Conservation (phyloP, 2,113 vertebrate species). For the Trochalopteron elliotii region DNA sequence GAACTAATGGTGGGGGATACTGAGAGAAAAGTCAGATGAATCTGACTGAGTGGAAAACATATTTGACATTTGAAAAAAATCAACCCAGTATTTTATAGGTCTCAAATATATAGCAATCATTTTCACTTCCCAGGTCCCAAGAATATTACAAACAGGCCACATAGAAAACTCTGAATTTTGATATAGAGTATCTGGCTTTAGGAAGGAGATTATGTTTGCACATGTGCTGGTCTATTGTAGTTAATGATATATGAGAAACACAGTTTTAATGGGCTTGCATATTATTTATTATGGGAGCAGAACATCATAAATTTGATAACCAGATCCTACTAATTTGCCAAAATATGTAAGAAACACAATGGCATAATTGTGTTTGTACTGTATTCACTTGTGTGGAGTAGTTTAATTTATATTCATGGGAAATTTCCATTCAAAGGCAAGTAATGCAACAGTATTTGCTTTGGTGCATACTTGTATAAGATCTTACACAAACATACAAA, state of each 20-base stretch:
- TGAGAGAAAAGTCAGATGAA: background rate
- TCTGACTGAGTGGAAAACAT: background rate
- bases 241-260: slow-evolving; percentile 32
- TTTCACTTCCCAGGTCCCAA: background rate
- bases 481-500: background rate
- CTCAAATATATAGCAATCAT: background rate
- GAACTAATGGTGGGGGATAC: background rate
- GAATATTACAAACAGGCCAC: background rate
- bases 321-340: slow-evolving; percentile 40
- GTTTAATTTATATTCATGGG: slow-evolving; percentile 1
- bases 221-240: background rate
- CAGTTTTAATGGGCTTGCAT: slow-evolving; percentile 7
- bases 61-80: background rate
- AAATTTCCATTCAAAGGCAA: slow-evolving; percentile 19
- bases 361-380: background rate
- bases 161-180: background rate
- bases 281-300: slow-evolving; percentile 12
- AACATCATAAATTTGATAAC: slow-evolving; percentile 48
- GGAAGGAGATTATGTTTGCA: slow-evolving; percentile 10
- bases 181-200: slow-evolving; percentile 16
- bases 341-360: slow-evolving; percentile 40
- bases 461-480: background rate
- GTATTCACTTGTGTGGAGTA: background rate
- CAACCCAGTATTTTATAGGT: background rate
- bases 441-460: background rate